Percentiles rank a stretch among this genome's conserved stretches.
phyloP scores from a whole-genome alignment of 1,140 invertebrate genomes.

The Homalodisca vitripennis region DNA sequence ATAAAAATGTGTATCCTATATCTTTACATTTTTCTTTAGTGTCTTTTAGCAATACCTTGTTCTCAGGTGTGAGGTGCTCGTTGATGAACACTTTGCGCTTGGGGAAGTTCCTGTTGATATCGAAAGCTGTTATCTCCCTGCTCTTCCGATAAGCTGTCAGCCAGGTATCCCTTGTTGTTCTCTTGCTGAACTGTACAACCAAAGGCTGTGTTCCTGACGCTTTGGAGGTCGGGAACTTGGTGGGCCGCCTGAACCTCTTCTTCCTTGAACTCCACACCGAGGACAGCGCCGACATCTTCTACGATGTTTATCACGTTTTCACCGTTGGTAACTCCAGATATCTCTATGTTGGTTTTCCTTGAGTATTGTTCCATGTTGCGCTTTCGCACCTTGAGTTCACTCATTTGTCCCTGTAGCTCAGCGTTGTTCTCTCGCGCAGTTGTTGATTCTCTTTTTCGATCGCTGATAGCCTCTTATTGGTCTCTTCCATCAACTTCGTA shows the following conservation, averaged over 20 bases:
- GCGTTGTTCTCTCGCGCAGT: neutral
- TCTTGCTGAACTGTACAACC: neutral
- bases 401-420: neutral
- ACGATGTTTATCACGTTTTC: neutral
- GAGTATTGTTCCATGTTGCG: neutral
- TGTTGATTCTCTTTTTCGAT: neutral
- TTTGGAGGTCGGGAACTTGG: neutral
- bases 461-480: neutral
- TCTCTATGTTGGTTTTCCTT: neutral
- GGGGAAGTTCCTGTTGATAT: neutral
- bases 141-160: neutral
- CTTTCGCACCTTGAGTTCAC: neutral
- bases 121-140: neutral
- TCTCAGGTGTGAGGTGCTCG: neutral
- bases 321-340: neutral
- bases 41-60: neutral
- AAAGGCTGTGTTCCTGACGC: neutral
- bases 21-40: neutral
- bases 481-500: neutral
- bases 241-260: neutral
- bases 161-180: neutral
- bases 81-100: neutral
- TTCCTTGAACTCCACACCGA: neutral
- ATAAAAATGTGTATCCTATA: neutral
- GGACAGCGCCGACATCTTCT: neutral